phyloP scores from a whole-genome alignment of 2,888 invertebrate genomes.

The Pristionchus entomophagus region DNA sequence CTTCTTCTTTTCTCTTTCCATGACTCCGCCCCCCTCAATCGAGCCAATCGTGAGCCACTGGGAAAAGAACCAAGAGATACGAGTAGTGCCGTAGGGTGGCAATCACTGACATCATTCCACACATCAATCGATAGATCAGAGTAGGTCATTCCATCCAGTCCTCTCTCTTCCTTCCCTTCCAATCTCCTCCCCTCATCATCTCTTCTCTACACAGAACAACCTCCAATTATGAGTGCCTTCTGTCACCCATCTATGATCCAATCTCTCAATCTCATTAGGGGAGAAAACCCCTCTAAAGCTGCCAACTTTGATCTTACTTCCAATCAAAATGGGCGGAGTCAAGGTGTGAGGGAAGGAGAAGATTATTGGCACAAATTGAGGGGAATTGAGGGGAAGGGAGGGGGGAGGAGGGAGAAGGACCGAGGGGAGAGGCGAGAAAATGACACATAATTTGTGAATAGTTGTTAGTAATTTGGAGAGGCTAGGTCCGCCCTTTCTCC shows the following conservation, averaged over 20 bases:
- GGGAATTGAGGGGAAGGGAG: neutral
- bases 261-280: neutral
- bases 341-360: too few species aligned
- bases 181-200: conserved; percentile 2
- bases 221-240: conserved; percentile 10
- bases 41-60: too few species aligned
- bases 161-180: conserved; percentile 4
- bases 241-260: conserved; percentile 10
- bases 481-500: neutral
- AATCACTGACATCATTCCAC: neutral
- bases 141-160: conserved; percentile 4
- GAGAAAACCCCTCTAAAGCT: neutral
- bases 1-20: too few species aligned
- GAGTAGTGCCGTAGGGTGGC: neutral
- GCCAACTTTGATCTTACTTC: neutral
- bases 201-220: conserved; percentile 6
- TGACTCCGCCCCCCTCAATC: too few species aligned
- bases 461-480: conserved; percentile 46
- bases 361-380: too few species aligned
- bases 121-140: neutral
- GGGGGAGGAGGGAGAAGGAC: neutral
- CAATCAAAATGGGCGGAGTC: conserved; percentile 9
- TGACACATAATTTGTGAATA: conserved; percentile 45
- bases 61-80: neutral
- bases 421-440: conserved; percentile 36